These are phyloP conservation scores for Aphyosemion australe DNA, from an alignment of 2,113 vertebrate species.

Conservation along the genomic window DNA sequence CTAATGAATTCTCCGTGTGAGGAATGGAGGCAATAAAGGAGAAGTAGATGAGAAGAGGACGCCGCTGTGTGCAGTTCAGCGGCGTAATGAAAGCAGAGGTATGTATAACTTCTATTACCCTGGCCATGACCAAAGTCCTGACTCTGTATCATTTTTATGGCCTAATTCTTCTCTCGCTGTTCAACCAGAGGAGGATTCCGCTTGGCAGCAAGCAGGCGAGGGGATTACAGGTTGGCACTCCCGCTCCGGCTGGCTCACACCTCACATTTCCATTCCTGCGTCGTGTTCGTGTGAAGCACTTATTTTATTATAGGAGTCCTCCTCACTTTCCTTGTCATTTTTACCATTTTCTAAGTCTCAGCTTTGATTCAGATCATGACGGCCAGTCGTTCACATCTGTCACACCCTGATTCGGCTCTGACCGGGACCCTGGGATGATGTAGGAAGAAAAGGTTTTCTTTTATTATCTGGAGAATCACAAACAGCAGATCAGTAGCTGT, in stretches of 20 bases:
- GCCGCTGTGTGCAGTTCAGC: conserved; percentile 28
- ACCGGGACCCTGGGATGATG: not conserved
- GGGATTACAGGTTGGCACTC: conserved; percentile 32
- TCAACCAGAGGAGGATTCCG: conserved; percentile 19
- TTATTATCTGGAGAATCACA: no score
- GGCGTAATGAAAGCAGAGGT: conserved; percentile 48
- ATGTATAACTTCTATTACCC: conserved; percentile 55
- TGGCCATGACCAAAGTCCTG: conserved; percentile 47
- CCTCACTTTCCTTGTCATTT: conserved; percentile 19
- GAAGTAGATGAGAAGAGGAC: conserved; percentile 56
- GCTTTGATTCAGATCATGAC: conserved; percentile 34
- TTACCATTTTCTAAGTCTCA: not conserved
- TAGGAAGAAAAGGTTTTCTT: not conserved
- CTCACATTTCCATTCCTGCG: conserved; percentile 28
- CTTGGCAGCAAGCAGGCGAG: not conserved
- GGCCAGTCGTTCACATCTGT: conserved; percentile 28
- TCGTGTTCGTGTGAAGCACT: not conserved
- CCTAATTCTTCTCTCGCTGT: conserved; percentile 54
- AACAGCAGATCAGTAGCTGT: no score
- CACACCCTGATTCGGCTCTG: conserved; percentile 10
- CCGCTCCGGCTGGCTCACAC: conserved; percentile 5
- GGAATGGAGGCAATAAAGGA: conserved; percentile 68
- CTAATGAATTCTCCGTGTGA: conserved; percentile 64
- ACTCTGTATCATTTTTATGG: conserved; percentile 72
- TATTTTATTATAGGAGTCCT: conserved; percentile 15